These are phyloP conservation scores for Erithacus rubecula DNA, from an alignment of 2,797 vertebrate genomes.

Conservation along the genomic window DNA sequence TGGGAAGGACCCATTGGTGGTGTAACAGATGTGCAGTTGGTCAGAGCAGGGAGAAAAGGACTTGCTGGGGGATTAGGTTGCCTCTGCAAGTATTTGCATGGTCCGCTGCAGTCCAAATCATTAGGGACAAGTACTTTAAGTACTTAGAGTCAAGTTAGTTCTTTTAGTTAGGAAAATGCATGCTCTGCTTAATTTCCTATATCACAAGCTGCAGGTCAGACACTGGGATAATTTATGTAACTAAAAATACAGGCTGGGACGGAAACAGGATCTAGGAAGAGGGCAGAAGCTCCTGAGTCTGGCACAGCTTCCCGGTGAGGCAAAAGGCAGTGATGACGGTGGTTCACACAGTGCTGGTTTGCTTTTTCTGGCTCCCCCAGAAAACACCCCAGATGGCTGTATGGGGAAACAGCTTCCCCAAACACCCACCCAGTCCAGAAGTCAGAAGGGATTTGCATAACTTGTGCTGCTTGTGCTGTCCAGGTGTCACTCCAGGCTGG, in stretches of 20 bases:
- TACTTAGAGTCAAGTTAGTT: neutral
- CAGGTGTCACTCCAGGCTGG: neutral
- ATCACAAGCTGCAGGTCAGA: neutral
- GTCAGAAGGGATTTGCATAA: neutral
- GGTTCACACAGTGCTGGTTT: neutral
- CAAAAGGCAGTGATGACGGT: neutral
- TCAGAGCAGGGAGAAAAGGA: neutral
- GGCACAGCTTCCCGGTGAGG: neutral
- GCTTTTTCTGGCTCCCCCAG: neutral
- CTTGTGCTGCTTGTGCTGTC: neutral
- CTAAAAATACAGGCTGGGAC: constrained; percentile 6
- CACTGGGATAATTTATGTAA: neutral
- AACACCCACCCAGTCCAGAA: neutral
- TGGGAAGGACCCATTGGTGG: neutral
- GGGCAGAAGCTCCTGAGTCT: neutral
- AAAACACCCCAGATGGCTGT: neutral
- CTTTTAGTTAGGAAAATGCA: neutral
- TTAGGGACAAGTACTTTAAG: neutral
- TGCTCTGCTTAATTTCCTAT: neutral
- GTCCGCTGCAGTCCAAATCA: neutral
- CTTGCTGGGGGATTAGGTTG: neutral
- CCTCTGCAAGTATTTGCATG: neutral
- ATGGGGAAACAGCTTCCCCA: neutral
- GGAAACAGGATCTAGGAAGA: constrained; percentile 30
- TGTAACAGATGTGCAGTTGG: neutral